A percentile compares a stretch with the other conserved stretches of the same genome.
These are phyloP conservation scores for Mystacides longicornis DNA, from an alignment of 2,888 invertebrate species.

Conservation along the genomic window DNA sequence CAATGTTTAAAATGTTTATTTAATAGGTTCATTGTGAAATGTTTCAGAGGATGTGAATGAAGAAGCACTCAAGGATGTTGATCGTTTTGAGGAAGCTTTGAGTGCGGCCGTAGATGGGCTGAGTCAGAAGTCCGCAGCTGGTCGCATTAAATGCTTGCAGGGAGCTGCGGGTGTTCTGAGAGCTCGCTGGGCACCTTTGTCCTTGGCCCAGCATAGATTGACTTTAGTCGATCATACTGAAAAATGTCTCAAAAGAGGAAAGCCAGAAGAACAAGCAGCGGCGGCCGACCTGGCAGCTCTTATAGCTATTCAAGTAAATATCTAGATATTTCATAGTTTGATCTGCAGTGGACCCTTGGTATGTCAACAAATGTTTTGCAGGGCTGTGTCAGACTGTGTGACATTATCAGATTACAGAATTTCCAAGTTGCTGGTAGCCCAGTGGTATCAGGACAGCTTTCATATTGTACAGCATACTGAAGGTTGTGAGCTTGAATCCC, in stretches of 20 bases:
- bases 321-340: too few species aligned
- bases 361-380: too few species aligned
- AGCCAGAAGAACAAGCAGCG: constrained; percentile 71
- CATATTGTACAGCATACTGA: too few species aligned
- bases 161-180: constrained; percentile 66
- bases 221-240: constrained; percentile 79
- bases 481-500: too few species aligned
- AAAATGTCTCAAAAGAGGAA: constrained; percentile 74
- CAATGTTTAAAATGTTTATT: too few species aligned
- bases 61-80: constrained; percentile 49
- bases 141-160: constrained; percentile 65
- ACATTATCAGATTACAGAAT: too few species aligned
- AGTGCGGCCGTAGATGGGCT: constrained; percentile 80
- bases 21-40: too few species aligned
- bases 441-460: too few species aligned
- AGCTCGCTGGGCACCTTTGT: constrained; percentile 68
- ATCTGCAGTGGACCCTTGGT: too few species aligned
- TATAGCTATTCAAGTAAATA: constrained; percentile 77
- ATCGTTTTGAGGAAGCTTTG: constrained; percentile 79
- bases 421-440: too few species aligned
- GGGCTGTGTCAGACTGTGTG: too few species aligned
- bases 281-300: constrained; percentile 77
- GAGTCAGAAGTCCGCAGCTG: constrained; percentile 82
- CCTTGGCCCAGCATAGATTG: constrained; percentile 67
- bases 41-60: constrained; percentile 53